Evolutionary conservation across 2,113 vertebrate species (phyloP), one percentile per base, ranked within the genome.

Genomic region (Leucopsar rothschildi): DNA sequence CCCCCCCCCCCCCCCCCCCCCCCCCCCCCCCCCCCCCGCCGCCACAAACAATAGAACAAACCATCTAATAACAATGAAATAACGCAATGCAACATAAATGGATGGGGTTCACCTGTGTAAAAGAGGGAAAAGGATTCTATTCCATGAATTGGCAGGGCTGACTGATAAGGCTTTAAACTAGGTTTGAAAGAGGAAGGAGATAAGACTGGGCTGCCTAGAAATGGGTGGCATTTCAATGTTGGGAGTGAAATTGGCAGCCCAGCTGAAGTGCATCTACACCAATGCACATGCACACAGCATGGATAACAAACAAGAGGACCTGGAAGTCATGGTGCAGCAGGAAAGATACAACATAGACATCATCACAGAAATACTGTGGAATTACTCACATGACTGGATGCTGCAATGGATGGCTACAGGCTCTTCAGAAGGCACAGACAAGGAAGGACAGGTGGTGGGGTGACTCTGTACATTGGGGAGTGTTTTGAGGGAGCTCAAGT

Each of bases 371-470:
- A 23, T 3, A 15, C 1, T 3, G 39, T 53, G 39, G 39, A 4
- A 45, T 60, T 15, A 52, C 15, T 37, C 1, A 0, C 14, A 21
- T 33, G 39, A 33, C 37, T 78, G 27, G 31, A 28, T 39, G 39
- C 3, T 53, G 15, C 47, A 69, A 5, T 28, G 21, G 39, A 28
- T 23, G 10, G 39, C 15, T 3, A 52, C 31, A 39, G 2, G 18
- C 8, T n/a, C 47, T 11, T 53, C n/a, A 45, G 73, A 78, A 45
- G 6, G 4, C 3, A 52, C 5, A 60, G 27, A 4, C 2, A 9
- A 45, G 18, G 49, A 50, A 50, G 19, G 2, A 78, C 12, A 39
- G 21, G 11, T 0, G 0, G 7, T 35, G 29, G 8, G 1, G 6
- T 42, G 10, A 10, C 24, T 35, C 82, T 66, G 15, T 35, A 25